Base-by-base conservation (phyloP, 2,888 invertebrate genomes). In the Drosophila diplacantha region DNA sequence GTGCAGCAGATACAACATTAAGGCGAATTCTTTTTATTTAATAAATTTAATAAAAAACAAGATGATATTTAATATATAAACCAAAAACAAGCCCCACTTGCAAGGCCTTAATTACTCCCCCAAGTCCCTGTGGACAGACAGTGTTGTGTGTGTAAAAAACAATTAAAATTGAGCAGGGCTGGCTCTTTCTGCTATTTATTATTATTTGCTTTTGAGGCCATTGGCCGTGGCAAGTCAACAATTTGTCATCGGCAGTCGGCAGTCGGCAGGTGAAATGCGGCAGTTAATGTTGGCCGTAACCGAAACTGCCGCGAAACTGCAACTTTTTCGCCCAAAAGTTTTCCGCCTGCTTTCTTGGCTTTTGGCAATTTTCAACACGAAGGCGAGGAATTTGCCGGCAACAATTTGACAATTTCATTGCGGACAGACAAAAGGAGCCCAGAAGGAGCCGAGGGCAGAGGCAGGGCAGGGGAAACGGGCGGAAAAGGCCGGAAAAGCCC, bases 301-400 rank as follows among this genome's bases (percentile, higher is more conserved):
- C 41, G 41, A 41, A 41, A 41, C 41, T 41, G 41, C 41, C 41
- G 41, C 41, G 41, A 41, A 41, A 41, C 55, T 64, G 64, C 80
- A 77, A 78, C 73, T 76, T 74, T 74, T 66, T 78, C 75, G 81
- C 51, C 62, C 62, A 8, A 69, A 78, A 67, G 74, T 75, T 62
- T 52, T 20, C 16, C 38, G 20, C 32, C 6, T 6, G 20, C 12
- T 14, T 38, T 43, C 24, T 16, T 16, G 11, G 12, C 26, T 29
- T 44, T 44, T 31, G 53, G 75, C 80, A 80, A 80, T 79, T 81
- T 80, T 70, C 80, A 70, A 75, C 80, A 80, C 80, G 82, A 75
- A 80, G 53, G 35, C 63, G 41, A 22, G 39, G 35, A 26, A 46
- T 47, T 63, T 64, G 43, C 46, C 37, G 32, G 46, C 51, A 50